A percentile compares a stretch with the other conserved stretches of the same genome.
phyloP scores from a whole-genome alignment of 2,888 invertebrate genomes.

The Drosophila nr. perissopoda region DNA sequence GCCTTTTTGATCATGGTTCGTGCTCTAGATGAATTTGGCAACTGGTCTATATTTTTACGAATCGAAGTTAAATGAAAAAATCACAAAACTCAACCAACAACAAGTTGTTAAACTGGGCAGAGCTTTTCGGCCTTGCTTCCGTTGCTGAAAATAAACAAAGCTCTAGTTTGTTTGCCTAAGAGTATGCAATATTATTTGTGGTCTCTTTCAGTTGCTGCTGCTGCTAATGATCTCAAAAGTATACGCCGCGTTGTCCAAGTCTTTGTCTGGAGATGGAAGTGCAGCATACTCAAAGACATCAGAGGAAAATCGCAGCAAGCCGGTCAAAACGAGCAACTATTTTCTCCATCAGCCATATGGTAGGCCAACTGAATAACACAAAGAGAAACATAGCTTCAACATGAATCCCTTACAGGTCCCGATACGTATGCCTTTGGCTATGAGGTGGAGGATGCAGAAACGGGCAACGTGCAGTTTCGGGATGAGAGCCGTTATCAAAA shows the following conservation, averaged over 20 bases:
- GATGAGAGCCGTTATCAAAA: conserved; percentile 89
- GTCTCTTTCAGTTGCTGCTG: conserved; percentile 27
- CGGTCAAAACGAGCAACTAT: conserved; percentile 66
- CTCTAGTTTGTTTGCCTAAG: conserved; percentile 29
- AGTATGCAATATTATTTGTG: conserved; percentile 38
- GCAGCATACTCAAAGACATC: conserved; percentile 49
- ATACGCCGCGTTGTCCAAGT: conserved; percentile 42
- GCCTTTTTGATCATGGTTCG: not conserved
- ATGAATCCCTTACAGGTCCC: conserved; percentile 84
- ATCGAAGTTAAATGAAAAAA: not conserved
- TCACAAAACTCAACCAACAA: not conserved
- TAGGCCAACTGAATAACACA: conserved; percentile 48
- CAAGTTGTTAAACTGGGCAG: not conserved
- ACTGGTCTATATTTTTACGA: not conserved
- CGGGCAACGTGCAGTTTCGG: conserved; percentile 89
- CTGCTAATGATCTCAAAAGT: conserved; percentile 59
- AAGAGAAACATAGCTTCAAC: not conserved
- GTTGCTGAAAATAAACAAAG: not conserved
- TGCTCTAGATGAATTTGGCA: not conserved
- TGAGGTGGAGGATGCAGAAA: conserved; percentile 88
- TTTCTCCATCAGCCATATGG: conserved; percentile 80
- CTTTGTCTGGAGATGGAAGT: conserved; percentile 18
- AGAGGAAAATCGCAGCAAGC: conserved; percentile 22
- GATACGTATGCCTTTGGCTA: conserved; percentile 91
- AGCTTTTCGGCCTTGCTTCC: not conserved